Evolutionary conservation across 2,113 vertebrate species (phyloP).

Genomic region (Serinus canaria): DNA sequence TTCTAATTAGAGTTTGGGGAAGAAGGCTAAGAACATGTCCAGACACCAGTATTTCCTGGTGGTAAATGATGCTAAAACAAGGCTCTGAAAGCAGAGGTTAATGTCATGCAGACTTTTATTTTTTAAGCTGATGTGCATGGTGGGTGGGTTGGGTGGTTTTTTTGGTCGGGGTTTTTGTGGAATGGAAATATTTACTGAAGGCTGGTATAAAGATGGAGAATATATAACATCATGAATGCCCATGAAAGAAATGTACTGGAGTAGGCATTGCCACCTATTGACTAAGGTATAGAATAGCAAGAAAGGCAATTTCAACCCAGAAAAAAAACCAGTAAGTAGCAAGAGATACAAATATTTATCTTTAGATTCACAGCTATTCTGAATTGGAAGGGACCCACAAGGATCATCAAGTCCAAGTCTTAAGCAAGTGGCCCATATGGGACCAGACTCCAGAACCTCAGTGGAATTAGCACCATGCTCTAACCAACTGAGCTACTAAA

Average conservation of each 20-base stretch:
- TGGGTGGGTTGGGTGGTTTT: not conserved
- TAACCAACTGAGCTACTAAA: not conserved
- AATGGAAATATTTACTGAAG: not conserved
- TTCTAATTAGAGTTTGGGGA: not conserved
- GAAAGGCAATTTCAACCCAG: not conserved
- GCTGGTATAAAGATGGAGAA: not conserved
- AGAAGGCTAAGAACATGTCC: not conserved
- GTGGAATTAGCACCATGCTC: not conserved
- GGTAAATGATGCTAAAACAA: not conserved
- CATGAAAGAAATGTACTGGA: not conserved
- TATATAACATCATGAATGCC: not conserved
- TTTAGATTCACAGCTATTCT: not conserved
- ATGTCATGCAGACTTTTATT: fast-evolving
- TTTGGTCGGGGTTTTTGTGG: not conserved
- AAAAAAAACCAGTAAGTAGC: not conserved
- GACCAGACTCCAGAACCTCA: too few relatives aligned
- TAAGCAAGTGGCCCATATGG: fast-evolving
- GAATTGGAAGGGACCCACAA: not conserved
- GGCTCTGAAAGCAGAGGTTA: not conserved
- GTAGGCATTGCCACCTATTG: not conserved
- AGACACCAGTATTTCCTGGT: not conserved
- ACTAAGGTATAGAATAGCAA: not conserved
- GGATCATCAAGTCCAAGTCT: not conserved
- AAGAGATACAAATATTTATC: not conserved
- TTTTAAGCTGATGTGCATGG: fast-evolving